Percentiles rank a stretch among this genome's conserved stretches.
Conservation (phyloP, 2,888 invertebrate species). For the Bembecia ichneumoniformis region DNA sequence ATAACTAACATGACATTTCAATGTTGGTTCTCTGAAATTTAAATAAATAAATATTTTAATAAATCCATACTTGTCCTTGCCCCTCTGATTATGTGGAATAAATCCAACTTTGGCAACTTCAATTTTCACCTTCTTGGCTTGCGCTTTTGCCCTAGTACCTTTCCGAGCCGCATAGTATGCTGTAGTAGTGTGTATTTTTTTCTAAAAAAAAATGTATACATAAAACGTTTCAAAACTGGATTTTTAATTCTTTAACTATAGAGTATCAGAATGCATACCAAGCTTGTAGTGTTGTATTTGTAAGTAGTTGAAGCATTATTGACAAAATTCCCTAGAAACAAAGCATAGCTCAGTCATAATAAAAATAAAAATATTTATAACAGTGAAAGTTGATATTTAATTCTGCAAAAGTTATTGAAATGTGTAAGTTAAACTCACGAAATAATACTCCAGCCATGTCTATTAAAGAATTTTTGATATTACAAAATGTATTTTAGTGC, state of each 20-base stretch:
- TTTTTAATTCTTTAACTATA: neutral
- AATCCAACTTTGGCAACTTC: conserved; percentile 83
- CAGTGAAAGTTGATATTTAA: too few relatives aligned
- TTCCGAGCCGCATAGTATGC: conserved; percentile 83
- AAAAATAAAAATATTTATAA: neutral
- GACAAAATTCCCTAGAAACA: conserved; percentile 39
- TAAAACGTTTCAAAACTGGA: neutral
- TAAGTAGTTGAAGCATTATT: conserved; percentile 15
- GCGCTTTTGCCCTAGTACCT: conserved; percentile 83
- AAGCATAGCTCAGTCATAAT: neutral
- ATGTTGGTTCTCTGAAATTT: too few relatives aligned
- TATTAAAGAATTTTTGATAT: neutral
- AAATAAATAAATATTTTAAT: too few relatives aligned
- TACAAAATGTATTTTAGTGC: neutral
- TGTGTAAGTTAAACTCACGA: conserved; percentile 29
- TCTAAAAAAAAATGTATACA: conserved; percentile 36
- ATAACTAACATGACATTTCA: too few relatives aligned
- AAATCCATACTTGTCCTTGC: conserved; percentile 61
- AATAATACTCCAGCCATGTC: conserved; percentile 50
- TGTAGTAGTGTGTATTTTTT: conserved; percentile 69
- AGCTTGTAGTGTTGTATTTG: conserved; percentile 31
- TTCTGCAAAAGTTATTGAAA: too few relatives aligned
- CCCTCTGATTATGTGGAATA: conserved; percentile 78
- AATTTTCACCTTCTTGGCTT: conserved; percentile 82
- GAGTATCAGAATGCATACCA: conserved; percentile 32